These are phyloP conservation scores for Strongylocentrotus purpuratus DNA, from an alignment of 35 echinoderm and acorn worm genomes.

Conservation along the genomic window DNA sequence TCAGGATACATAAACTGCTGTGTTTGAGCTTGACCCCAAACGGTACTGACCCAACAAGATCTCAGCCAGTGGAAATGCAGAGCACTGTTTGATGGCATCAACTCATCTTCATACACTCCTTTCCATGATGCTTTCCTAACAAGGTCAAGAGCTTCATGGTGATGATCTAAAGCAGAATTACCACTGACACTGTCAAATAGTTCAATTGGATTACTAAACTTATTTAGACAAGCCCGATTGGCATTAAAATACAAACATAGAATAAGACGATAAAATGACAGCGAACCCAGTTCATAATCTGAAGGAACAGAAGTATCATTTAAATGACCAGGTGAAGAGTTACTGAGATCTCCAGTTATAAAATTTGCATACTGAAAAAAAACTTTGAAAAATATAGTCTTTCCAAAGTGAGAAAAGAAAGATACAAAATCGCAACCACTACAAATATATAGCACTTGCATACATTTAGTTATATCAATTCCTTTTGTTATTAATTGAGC, in stretches of 20 bases:
- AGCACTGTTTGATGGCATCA: conserved; percentile 28
- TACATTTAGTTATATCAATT: conserved; percentile 40
- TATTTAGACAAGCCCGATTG: conserved; percentile 53
- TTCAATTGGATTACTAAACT: conserved; percentile 59
- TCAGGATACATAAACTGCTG: conserved; percentile 52
- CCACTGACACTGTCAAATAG: conserved; percentile 50
- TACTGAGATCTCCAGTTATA: conserved; percentile 51
- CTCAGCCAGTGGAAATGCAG: conserved; percentile 43
- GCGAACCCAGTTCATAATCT: conserved; percentile 52
- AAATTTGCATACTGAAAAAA: conserved; percentile 63
- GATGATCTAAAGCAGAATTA: conserved; percentile 35
- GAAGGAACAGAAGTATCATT: not conserved
- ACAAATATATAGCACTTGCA: conserved; percentile 66
- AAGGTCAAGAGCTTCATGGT: conserved; percentile 38
- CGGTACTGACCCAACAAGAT: conserved; percentile 30
- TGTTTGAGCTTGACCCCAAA: conserved; percentile 25
- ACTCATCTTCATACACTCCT: conserved; percentile 22
- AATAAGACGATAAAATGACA: conserved; percentile 76
- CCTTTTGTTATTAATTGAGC: conserved; percentile 38
- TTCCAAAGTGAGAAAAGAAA: conserved; percentile 67
- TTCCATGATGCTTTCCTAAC: conserved; percentile 25
- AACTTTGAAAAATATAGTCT: conserved; percentile 57
- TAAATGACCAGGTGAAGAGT: conserved; percentile 19
- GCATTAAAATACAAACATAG: conserved; percentile 72
- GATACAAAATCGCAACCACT: conserved; percentile 83